Evolutionary conservation across 2,797 vertebrate genomes (phyloP).

Genomic region (Aselliscus stoliczkanus): DNA sequence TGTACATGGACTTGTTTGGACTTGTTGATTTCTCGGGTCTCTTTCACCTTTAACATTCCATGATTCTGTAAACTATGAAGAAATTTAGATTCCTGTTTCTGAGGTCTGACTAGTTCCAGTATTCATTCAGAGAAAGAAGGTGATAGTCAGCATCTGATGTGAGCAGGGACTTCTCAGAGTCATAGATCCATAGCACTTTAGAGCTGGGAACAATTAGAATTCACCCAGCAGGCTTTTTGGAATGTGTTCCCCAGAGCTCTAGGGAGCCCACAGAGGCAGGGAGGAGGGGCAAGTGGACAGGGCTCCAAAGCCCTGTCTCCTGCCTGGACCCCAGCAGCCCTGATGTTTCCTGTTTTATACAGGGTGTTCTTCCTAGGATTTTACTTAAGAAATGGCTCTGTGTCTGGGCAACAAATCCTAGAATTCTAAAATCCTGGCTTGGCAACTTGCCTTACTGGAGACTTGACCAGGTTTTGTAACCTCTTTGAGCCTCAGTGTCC

Average conservation of each 20-base stretch:
- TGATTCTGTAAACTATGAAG: background rate
- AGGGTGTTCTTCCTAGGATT: background rate
- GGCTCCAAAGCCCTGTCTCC: background rate
- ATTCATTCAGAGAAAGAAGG: background rate
- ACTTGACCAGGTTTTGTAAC: background rate
- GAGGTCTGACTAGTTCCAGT: background rate
- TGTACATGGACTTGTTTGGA: background rate
- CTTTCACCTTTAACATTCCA: background rate
- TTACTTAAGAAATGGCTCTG: background rate
- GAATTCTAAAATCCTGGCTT: background rate
- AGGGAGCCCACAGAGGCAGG: background rate
- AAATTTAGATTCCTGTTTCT: background rate
- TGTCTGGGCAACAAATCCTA: background rate
- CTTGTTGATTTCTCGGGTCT: background rate
- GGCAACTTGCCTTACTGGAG: background rate
- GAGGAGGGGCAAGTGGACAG: rapidly evolving
- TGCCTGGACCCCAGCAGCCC: background rate
- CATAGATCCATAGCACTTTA: background rate
- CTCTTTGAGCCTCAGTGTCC: background rate
- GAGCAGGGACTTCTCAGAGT: background rate
- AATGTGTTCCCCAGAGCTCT: background rate
- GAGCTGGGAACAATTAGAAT: background rate
- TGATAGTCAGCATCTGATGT: background rate
- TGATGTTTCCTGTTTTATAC: background rate
- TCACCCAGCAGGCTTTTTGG: background rate